These are phyloP conservation scores for Chanos chanos DNA, from an alignment of 2,797 vertebrate species.

Conservation along the genomic window DNA sequence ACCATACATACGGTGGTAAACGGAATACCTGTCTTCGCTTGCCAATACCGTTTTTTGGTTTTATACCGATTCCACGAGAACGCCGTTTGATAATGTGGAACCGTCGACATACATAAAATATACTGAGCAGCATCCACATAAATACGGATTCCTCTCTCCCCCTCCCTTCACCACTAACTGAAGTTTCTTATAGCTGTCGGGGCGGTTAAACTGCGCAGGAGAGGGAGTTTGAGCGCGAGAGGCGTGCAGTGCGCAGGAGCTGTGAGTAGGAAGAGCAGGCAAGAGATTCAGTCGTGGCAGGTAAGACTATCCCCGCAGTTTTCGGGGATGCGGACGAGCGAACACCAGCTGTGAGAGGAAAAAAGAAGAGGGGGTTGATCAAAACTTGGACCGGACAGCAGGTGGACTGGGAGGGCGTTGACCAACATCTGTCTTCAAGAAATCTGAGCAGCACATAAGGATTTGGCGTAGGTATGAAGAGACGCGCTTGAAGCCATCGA, in stretches of 20 bases:
- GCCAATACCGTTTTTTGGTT: background rate
- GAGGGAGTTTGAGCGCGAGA: constrained; percentile 60
- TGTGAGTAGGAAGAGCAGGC: constrained; percentile 17
- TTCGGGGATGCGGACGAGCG: constrained; percentile 43
- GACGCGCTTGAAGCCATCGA: constrained; percentile 2
- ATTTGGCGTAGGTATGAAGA: constrained; percentile 9
- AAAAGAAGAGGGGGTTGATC: constrained; percentile 4
- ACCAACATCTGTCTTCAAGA: constrained; percentile 12
- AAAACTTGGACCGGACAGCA: constrained; percentile 32
- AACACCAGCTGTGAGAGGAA: background rate
- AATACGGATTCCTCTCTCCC: constrained; percentile 14
- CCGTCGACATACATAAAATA: constrained; percentile 3
- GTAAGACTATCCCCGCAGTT: too few relatives aligned
- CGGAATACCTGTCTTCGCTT: background rate
- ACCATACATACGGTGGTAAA: background rate
- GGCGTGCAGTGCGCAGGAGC: constrained; percentile 73
- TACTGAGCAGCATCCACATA: constrained; percentile 21
- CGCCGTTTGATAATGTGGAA: background rate
- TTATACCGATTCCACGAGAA: background rate
- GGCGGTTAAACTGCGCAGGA: constrained; percentile 57
- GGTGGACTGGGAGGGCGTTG: constrained; percentile 12
- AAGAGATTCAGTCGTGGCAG: constrained; percentile 46
- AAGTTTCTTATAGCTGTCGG: constrained; percentile 57
- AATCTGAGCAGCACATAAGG: constrained; percentile 23
- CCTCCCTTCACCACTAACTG: constrained; percentile 1